phyloP scores from a whole-genome alignment of 2,113 vertebrate genomes.

The Gopherus flavomarginatus region DNA sequence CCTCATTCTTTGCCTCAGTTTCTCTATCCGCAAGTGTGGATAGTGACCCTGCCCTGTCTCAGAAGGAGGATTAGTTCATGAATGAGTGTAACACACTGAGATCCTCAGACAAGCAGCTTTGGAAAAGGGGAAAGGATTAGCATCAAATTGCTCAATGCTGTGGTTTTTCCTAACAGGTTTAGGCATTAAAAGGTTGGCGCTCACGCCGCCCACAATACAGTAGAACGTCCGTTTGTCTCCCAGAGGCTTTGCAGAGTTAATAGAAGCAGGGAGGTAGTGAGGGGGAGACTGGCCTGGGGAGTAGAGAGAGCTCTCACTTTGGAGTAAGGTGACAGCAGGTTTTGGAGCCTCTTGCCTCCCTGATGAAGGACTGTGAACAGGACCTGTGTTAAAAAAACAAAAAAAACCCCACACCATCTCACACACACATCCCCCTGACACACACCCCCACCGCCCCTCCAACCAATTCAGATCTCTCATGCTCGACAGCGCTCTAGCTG shows the following conservation, averaged over 20 bases:
- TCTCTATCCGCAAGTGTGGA: conserved; percentile 29
- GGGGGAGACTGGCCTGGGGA: not conserved
- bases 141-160: not conserved
- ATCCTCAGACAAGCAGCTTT: not conserved
- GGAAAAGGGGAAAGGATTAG: not conserved
- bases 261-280: not conserved
- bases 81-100: not conserved
- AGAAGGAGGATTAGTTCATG: not conserved
- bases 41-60: not conserved
- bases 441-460: not conserved
- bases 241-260: not conserved
- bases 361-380: fast-evolving
- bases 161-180: not conserved
- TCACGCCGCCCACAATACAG: not conserved
- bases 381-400: not conserved
- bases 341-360: conserved; percentile 10
- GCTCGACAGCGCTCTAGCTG: conserved; percentile 45
- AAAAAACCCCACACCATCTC: not conserved
- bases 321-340: conserved; percentile 22
- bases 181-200: not conserved
- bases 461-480: conserved; percentile 32
- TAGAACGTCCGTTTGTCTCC: not conserved
- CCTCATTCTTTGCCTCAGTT: conserved; percentile 46
- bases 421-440: not conserved
- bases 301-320: not conserved